Conservation (phyloP, 1,140 invertebrate genomes). For the Carposina sasakii region DNA sequence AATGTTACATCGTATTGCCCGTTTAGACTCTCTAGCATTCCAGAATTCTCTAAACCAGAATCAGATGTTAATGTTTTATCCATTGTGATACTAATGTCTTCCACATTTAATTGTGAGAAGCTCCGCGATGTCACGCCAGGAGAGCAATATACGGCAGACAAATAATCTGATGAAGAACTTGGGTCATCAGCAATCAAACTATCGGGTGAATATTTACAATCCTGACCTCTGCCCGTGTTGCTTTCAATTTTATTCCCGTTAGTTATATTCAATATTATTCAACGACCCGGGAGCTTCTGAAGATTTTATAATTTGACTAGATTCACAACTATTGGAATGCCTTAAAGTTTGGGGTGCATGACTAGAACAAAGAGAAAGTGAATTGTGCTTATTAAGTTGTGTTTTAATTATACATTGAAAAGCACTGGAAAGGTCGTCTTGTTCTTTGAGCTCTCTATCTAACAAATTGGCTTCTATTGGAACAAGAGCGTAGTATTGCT, state of each 20-base stretch:
- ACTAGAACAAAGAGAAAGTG: slow-evolving; percentile 58
- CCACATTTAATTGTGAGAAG: slow-evolving; percentile 47
- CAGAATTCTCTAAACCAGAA: slow-evolving; percentile 58
- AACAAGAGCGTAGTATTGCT: slow-evolving; percentile 60
- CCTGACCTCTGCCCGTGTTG: slow-evolving; percentile 28
- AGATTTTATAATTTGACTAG: too few relatives aligned
- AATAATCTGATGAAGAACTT: slow-evolving; percentile 63
- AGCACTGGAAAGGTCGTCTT: slow-evolving; percentile 56
- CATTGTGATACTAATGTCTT: slow-evolving; percentile 48
- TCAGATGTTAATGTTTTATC: slow-evolving; percentile 57
- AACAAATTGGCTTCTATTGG: slow-evolving; percentile 57
- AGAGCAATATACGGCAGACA: slow-evolving; percentile 54
- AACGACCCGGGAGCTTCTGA: too few relatives aligned
- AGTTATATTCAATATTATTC: too few relatives aligned
- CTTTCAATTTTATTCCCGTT: too few relatives aligned
- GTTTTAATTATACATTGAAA: slow-evolving; percentile 60
- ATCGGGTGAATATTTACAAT: slow-evolving; percentile 50
- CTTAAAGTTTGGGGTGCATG: slow-evolving; percentile 50
- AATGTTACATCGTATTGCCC: slow-evolving; percentile 59
- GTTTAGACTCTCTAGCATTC: slow-evolving; percentile 50
- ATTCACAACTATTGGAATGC: slow-evolving; percentile 63
- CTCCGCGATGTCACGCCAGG: slow-evolving; percentile 38
- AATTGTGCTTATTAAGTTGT: slow-evolving; percentile 48
- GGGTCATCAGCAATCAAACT: slow-evolving; percentile 60
- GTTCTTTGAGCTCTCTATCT: slow-evolving; percentile 59